Conservation (phyloP, 2,113 vertebrate genomes). For the Larimichthys polyactis region DNA sequence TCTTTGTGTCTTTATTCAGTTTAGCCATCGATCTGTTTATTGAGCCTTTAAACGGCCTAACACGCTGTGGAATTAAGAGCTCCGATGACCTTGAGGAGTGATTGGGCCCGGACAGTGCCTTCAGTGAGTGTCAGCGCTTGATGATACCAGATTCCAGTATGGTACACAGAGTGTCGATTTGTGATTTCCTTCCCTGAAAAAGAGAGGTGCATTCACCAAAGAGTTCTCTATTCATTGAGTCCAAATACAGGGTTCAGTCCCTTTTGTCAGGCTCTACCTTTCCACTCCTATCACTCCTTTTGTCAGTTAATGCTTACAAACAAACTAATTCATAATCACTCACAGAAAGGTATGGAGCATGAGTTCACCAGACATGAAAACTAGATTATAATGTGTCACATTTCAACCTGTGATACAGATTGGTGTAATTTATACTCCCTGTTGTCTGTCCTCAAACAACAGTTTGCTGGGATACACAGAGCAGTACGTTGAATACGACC, state of each 20-base stretch:
- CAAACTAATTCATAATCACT: background rate
- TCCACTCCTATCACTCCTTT: background rate
- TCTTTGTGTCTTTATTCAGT: constrained; percentile 67
- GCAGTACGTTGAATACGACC: constrained; percentile 98
- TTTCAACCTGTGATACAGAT: background rate
- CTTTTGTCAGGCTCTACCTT: constrained; percentile 3
- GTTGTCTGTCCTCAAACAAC: constrained; percentile 23
- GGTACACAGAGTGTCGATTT: constrained; percentile 17
- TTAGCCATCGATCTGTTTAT: constrained; percentile 75
- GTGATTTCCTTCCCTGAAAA: constrained; percentile 32
- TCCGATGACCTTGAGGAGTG: constrained; percentile 60
- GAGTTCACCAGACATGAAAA: background rate
- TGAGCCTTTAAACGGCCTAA: constrained; percentile 72
- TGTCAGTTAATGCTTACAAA: background rate
- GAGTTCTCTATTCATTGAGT: constrained; percentile 25
- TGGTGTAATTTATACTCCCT: background rate
- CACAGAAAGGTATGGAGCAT: background rate
- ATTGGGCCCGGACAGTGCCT: constrained; percentile 16
- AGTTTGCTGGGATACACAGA: constrained; percentile 95
- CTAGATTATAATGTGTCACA: background rate
- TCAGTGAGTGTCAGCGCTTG: constrained; percentile 17
- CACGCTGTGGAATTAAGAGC: constrained; percentile 57
- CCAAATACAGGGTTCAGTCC: background rate
- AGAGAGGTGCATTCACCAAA: constrained; percentile 27
- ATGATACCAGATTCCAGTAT: constrained; percentile 16